A percentile compares a stretch with the other conserved stretches of the same genome.
Conservation (phyloP, 1,140 invertebrate species). For the Macrobrachium nipponense region DNA sequence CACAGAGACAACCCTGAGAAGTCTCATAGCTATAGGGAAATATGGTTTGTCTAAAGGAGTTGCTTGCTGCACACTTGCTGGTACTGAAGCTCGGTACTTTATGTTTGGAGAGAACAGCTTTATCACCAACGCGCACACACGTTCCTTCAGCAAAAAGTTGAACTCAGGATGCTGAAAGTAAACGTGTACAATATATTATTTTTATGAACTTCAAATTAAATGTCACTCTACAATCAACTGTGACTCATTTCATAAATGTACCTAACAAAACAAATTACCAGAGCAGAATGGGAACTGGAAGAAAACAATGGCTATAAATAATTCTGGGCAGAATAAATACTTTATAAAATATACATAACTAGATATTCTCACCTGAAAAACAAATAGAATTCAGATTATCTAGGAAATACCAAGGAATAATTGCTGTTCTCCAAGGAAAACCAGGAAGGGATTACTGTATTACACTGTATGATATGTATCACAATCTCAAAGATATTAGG, state of each 20-base stretch:
- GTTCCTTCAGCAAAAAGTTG: constrained; percentile 93
- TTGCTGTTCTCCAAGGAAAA: too few relatives aligned
- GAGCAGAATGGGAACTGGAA: background rate
- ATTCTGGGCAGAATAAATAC: too few relatives aligned
- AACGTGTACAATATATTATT: background rate
- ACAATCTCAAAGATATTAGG: too few relatives aligned
- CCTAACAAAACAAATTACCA: too few relatives aligned
- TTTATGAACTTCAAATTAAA: background rate
- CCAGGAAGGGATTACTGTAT: too few relatives aligned
- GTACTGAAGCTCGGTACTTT: constrained; percentile 80
- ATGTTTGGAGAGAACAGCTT: constrained; percentile 98
- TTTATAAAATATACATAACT: too few relatives aligned
- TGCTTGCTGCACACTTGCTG: constrained; percentile 71
- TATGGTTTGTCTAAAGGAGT: constrained; percentile 89
- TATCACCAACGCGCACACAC: constrained; percentile 96
- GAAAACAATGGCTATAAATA: too few relatives aligned
- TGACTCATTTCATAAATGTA: background rate
- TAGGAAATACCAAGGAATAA: too few relatives aligned
- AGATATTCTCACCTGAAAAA: too few relatives aligned
- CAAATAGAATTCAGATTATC: too few relatives aligned
- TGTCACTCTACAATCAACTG: background rate
- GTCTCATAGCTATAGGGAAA: constrained; percentile 95
- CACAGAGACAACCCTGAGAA: constrained; percentile 92
- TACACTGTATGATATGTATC: too few relatives aligned
- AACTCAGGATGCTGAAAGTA: constrained; percentile 90